Evolutionary conservation across 2,113 vertebrate genomes (phyloP).

Genomic region (Eublepharis macularius): DNA sequence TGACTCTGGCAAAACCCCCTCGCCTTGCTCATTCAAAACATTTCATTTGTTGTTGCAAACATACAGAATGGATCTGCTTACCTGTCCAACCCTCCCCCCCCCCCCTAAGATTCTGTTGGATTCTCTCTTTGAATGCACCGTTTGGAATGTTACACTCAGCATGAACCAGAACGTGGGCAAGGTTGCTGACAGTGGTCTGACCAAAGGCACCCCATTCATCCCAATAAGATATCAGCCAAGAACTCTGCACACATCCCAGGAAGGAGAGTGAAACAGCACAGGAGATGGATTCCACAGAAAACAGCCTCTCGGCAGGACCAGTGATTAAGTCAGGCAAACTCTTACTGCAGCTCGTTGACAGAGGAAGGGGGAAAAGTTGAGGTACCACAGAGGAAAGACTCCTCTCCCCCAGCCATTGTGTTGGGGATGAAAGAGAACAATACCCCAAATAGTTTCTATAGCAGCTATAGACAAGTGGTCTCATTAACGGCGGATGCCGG

Average conservation of each 20-base stretch:
- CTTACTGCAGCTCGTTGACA: slow-evolving; percentile 40
- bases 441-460: slow-evolving; percentile 51
- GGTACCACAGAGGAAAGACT: slow-evolving; percentile 21
- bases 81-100: slow-evolving; percentile 43
- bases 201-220: slow-evolving; percentile 42
- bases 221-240: slow-evolving; percentile 30
- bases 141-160: slow-evolving; percentile 50
- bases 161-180: slow-evolving; percentile 36
- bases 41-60: slow-evolving; percentile 24
- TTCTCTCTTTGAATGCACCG: slow-evolving; percentile 36
- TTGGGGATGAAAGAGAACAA: slow-evolving; percentile 38
- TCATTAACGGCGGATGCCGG: not conserved
- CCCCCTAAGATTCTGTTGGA: slow-evolving; percentile 44
- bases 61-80: slow-evolving; percentile 50
- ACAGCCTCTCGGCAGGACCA: slow-evolving; percentile 33
- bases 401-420: slow-evolving; percentile 43
- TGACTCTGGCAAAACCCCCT: slow-evolving; percentile 36
- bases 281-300: slow-evolving; percentile 29
- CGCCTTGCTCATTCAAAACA: slow-evolving; percentile 6
- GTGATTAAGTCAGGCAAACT: slow-evolving; percentile 56
- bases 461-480: not conserved
- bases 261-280: slow-evolving; percentile 21
- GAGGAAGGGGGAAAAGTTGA: slow-evolving; percentile 58
- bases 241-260: slow-evolving; percentile 1
- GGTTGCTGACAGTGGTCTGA: slow-evolving; percentile 33